These are phyloP conservation scores for Nebria brevicollis DNA, from an alignment of 2,888 invertebrate genomes.

Conservation along the genomic window DNA sequence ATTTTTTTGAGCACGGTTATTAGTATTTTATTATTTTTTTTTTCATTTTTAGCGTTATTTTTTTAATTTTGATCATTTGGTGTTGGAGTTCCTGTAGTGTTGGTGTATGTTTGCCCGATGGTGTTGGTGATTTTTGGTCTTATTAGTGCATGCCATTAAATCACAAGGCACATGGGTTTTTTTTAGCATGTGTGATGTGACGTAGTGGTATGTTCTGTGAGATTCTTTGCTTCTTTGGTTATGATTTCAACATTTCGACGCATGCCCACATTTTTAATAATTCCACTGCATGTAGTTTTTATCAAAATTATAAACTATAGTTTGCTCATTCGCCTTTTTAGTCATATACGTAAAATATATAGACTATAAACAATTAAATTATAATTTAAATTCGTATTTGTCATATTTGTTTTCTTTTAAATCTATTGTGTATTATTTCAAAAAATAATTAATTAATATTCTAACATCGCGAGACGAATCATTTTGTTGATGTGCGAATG, in stretches of 20 bases:
- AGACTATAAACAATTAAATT: too few relatives aligned
- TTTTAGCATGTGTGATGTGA: constrained; percentile 61
- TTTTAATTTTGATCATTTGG: background rate
- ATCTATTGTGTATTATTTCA: too few relatives aligned
- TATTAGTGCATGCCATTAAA: constrained; percentile 60
- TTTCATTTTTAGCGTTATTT: background rate
- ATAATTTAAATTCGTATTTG: too few relatives aligned
- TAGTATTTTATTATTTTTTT: background rate
- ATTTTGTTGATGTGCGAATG: too few relatives aligned
- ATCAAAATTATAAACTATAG: background rate
- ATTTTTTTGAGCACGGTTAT: background rate
- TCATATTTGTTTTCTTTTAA: too few relatives aligned
- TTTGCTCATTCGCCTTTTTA: too few relatives aligned
- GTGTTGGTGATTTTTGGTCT: constrained; percentile 44
- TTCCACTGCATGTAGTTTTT: background rate
- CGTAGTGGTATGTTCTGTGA: constrained; percentile 63
- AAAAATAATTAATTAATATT: too few relatives aligned
- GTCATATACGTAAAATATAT: too few relatives aligned
- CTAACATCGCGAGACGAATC: too few relatives aligned
- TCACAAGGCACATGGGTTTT: constrained; percentile 56
- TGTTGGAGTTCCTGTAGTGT: background rate
- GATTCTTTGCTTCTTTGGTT: constrained; percentile 54
- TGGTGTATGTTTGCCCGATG: constrained; percentile 18
- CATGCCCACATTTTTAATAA: background rate
- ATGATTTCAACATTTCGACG: background rate